Evolutionary conservation across 2,888 invertebrate species (phyloP), one percentile per base, ranked within the genome.

Genomic region (Xestia rhomboidea): DNA sequence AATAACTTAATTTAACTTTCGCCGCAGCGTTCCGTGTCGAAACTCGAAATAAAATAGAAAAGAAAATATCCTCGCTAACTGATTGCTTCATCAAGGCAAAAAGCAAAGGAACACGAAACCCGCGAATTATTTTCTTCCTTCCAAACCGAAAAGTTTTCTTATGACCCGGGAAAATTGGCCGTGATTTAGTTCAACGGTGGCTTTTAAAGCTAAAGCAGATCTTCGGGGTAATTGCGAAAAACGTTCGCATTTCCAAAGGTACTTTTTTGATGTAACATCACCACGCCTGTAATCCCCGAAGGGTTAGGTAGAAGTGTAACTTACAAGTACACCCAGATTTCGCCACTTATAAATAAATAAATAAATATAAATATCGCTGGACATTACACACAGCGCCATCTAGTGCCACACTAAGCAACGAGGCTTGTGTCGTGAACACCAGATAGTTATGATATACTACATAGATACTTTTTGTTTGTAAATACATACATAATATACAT

Each of bases 1-100:
- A 82, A 83, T 85, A 84, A 87, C 79, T 86, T 86, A 71, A 88
- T 88, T 82, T 69, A 87, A 87, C 82, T 88, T 86, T 82, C n/a
- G 8, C 76, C 63, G 34, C 44, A 67, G 76, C 68, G 72, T 84
- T 77, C 76, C 81, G 81, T 82, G 86, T 80, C 79, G 54, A 79
- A 86, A 78, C 75, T 73, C 68, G 64, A 68, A 68, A 68, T 74
- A 68, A 84, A 87, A 84, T 79, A 76, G 70, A 78, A 82, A 80
- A 64, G 63, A 78, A 86, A 83, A 79, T 63, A 76, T 80, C 60
- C 76, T n/a, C 57, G 51, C 71, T 81, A 79, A 86, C 83, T 88
- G 86, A 88, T 88, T 88, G 81, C 86, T 82, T 88, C 80, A 85
- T 84, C 81, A 88, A 86, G 67, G 76, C 70, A 68, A 74, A 76